Evolutionary conservation across 2,797 vertebrate species (phyloP), one percentile per base, ranked within the genome.

Genomic region (Amblyraja radiata): DNA sequence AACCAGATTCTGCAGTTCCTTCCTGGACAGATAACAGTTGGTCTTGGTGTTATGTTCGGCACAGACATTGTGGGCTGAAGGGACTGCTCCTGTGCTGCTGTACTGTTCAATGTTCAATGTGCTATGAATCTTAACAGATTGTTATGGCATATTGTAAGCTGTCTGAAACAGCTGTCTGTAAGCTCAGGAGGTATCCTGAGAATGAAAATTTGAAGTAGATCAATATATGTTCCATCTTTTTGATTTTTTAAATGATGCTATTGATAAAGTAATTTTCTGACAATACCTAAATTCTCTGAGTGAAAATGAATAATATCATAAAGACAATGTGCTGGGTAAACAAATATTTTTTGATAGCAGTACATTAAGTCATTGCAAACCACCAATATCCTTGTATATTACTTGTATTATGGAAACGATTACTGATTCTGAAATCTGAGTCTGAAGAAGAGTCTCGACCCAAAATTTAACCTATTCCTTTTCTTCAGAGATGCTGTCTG

Each of bases 211-310:
- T 18, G 7, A 80, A 81, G 39, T 54, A 25, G 8, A 54, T 58
- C 46, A 83, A 25, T 83, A 54, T 83, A 25, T 23, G 23, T 83
- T 83, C 21, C 58, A 54, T 54, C 8, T 54, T 1, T 83, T 46
- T 83, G 80, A 83, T 25, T 83, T 83, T 83, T 83, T 54, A 83
- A 54, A 81, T 6, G 79, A 58, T 58, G 23, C 9, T 10, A 54
- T 83, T 54, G 46, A 54, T 83, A 10, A 83, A 25, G 80, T 83
- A 83, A 83, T 83, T 83, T 81, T 83, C 80, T 58, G 80, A 58
- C 18, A 81, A 23, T 54, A 46, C 58, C 46, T 5, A 39, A 25
- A 54, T 83, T 61, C 81, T 63, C 23, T 61, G 54, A 84, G 4
- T 84, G 23, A 81, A 84, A 11, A 28, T n/a, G 28, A 84, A n/a